phyloP scores from a whole-genome alignment of 2,797 vertebrate genomes.

The Ispidina lecontei region DNA sequence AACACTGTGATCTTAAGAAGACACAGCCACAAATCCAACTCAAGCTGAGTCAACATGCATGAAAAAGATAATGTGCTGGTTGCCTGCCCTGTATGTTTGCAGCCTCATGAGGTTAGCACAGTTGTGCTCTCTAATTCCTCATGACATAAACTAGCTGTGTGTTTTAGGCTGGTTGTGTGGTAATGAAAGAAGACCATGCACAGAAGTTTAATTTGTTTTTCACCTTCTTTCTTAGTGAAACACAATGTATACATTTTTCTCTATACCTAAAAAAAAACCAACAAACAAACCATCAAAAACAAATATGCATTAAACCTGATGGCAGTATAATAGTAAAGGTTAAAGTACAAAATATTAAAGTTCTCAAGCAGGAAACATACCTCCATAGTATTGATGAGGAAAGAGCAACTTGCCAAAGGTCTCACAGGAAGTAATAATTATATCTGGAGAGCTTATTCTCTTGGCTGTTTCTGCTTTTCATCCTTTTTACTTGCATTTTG shows the following conservation, averaged over 20 bases:
- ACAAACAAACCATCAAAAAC: not conserved
- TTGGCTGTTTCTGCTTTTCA: not conserved
- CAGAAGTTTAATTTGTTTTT: not conserved
- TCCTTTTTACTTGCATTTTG: not conserved
- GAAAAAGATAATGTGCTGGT: not conserved
- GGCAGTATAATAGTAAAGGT: not conserved
- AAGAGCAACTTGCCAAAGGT: not conserved
- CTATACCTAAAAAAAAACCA: not conserved
- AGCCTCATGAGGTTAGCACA: not conserved
- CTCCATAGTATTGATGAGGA: not conserved
- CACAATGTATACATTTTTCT: not conserved
- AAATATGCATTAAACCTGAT: not conserved
- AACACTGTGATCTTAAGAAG: not conserved
- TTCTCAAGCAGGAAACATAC: not conserved
- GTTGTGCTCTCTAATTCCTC: not conserved
- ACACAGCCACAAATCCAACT: not conserved
- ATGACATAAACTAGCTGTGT: not conserved
- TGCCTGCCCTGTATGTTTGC: not conserved
- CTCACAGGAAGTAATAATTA: not conserved
- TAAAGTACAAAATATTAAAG: not conserved
- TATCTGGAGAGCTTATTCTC: not conserved
- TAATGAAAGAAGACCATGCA: not conserved
- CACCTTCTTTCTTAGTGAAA: not conserved
- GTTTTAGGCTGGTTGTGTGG: not conserved
- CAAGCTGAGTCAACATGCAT: not conserved